Conservation (phyloP, 2,888 invertebrate species). For the Acanthoscelides obtectus region DNA sequence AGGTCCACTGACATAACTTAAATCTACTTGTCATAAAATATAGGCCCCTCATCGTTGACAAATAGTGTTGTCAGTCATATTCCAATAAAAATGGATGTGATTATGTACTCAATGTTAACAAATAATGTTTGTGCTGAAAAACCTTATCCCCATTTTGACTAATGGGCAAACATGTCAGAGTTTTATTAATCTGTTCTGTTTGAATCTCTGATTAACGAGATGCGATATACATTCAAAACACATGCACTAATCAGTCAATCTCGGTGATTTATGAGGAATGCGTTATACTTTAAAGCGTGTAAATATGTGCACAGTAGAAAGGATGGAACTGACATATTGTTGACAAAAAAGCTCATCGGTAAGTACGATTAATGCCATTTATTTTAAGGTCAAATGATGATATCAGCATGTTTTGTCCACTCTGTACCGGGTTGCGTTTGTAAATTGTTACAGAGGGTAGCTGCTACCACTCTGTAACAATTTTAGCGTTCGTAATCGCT, state of each 20-base stretch:
- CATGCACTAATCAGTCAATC: neutral
- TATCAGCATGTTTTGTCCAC: too few species aligned
- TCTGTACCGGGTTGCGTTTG: too few species aligned
- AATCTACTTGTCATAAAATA: too few species aligned
- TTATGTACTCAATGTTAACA: too few species aligned
- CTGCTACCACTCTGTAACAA: too few species aligned
- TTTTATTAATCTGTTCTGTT: neutral
- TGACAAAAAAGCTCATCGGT: neutral
- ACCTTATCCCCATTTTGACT: neutral
- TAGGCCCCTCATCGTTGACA: too few species aligned
- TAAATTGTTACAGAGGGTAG: too few species aligned
- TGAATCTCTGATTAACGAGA: neutral
- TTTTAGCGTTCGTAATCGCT: too few species aligned
- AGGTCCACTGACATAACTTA: too few species aligned
- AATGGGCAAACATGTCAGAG: neutral
- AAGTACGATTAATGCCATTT: neutral
- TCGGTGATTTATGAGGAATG: neutral
- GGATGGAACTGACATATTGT: neutral
- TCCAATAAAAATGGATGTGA: too few species aligned
- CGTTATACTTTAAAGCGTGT: neutral
- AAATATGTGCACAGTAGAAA: neutral
- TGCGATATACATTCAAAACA: neutral
- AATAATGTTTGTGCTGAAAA: neutral
- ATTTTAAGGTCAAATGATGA: too few species aligned
- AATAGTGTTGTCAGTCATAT: too few species aligned